Conservation (phyloP, 2,797 vertebrate species). For the Acropternis orthonyx region DNA sequence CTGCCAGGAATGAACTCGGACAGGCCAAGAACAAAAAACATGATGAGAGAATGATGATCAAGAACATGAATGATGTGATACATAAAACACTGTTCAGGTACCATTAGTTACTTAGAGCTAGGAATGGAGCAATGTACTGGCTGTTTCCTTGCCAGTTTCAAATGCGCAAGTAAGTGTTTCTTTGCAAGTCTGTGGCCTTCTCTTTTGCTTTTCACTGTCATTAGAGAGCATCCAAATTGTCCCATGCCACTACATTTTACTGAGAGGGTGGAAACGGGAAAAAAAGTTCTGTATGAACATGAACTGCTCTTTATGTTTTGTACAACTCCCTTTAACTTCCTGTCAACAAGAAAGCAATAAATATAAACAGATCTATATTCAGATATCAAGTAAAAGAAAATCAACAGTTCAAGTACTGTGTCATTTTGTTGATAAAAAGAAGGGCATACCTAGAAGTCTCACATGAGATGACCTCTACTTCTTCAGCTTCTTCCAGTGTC, state of each 20-base stretch:
- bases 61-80: neutral
- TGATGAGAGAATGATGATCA: neutral
- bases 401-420: neutral
- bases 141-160: neutral
- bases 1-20: neutral
- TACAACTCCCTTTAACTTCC: neutral
- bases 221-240: neutral
- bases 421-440: conserved; percentile 52
- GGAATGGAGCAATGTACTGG: neutral
- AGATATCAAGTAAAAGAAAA: neutral
- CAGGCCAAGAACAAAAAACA: neutral
- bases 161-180: neutral
- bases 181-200: neutral
- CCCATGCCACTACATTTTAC: neutral
- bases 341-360: neutral
- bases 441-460: conserved; percentile 64
- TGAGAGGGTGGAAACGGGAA: neutral
- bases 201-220: neutral
- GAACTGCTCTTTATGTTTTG: neutral
- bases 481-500: conserved; percentile 47
- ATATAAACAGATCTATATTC: neutral
- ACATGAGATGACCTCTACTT: conserved; percentile 46
- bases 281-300: neutral
- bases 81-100: neutral
- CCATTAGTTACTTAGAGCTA: neutral